Evolutionary conservation across 2,113 vertebrate genomes (phyloP).

Genomic region (Natator depressus): DNA sequence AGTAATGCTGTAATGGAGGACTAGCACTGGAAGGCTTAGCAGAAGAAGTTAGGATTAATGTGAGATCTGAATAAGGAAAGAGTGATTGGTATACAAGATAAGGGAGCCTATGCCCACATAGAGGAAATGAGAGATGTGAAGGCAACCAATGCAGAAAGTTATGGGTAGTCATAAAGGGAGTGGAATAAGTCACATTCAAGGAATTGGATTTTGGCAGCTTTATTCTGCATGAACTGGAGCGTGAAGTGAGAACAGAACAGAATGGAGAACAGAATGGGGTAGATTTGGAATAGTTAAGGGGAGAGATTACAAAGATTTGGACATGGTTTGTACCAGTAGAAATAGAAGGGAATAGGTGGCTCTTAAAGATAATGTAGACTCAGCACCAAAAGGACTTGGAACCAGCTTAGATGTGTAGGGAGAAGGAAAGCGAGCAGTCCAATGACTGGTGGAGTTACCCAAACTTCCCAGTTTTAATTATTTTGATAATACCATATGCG

Average conservation of each 20-base stretch:
- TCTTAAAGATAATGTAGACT: background rate
- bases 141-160: background rate
- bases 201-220: background rate
- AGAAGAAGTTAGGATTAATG: background rate
- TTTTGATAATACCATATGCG: background rate
- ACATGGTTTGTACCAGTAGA: background rate
- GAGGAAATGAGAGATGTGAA: background rate
- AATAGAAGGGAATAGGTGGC: background rate
- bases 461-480: background rate
- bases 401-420: background rate
- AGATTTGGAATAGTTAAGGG: background rate
- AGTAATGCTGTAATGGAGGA: background rate
- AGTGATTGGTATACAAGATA: background rate
- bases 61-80: background rate
- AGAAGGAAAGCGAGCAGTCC: background rate
- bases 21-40: background rate
- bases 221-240: background rate
- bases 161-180: background rate
- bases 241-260: background rate
- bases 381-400: background rate
- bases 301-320: background rate
- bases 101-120: background rate
- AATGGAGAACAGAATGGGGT: background rate
- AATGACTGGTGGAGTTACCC: background rate
- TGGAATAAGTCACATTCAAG: background rate